Base-by-base conservation (phyloP, 2,797 vertebrate species). In the Trichosurus vulpecula region DNA sequence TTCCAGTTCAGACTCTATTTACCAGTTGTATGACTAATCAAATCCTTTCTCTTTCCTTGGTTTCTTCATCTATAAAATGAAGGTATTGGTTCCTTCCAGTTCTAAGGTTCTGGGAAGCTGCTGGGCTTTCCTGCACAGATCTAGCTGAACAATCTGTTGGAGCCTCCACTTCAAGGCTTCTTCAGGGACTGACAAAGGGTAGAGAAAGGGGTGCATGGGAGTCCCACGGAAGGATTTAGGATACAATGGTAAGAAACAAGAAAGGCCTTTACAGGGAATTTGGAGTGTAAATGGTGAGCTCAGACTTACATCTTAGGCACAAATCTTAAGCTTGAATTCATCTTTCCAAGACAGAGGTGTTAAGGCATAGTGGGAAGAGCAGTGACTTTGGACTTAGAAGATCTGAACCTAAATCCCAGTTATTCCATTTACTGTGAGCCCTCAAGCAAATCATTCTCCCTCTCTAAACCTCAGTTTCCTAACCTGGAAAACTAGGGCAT, bases 261-360 rank as follows among this genome's bases (percentile, higher is more conserved):
- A 93, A 66, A 30, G 90, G 61, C 52, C 47, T 96, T 91, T 90
- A 56, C 51, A 13, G 31, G 53, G 31, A 94, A 96, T 52, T 54
- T 91, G 51, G 81, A 92, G n/a, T 41, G 87, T n/a, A 96, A 87
- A 61, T 52, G 52, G 41, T 87, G 41, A 87, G 90, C n/a, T n/a
- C n/a, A n/a, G 90, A 41, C 41, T 92, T 94, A 92, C 90, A 58
- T 94, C 93, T 52, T 92, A 53, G 47, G n/a, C n/a, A 92, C 51
- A 93, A 25, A 93, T 81, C 74, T 81, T 81, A 91, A 47, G 35
- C 87, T 74, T 87, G 25, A 87, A 47, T 74, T 74, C 16, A 41
- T 47, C 51, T 95, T 93, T 92, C 55, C 47, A 94, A 95, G 61
- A 89, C 58, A 95, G 81, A 93, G 58, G 57, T 56, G 92, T 92